A percentile compares a stretch with the other conserved stretches of the same genome.
Evolutionary conservation across 2,113 vertebrate species (phyloP).

Genomic region (Crotalus tigris): DNA sequence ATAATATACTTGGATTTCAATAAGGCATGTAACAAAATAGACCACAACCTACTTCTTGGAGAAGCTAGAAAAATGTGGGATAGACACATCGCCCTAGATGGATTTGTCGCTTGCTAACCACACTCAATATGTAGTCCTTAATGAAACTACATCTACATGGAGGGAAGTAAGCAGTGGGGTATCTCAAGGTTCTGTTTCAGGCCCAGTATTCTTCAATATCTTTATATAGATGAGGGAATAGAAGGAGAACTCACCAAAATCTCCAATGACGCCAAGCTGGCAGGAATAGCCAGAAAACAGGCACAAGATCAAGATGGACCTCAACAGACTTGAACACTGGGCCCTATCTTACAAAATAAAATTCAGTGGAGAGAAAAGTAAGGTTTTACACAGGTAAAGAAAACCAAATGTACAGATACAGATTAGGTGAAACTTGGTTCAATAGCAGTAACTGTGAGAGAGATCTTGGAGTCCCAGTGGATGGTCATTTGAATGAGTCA

Average conservation of each 20-base stretch:
- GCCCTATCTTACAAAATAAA: background rate
- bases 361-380: too few species aligned
- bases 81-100: background rate
- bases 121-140: background rate
- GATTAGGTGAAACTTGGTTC: too few species aligned
- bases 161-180: background rate
- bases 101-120: background rate
- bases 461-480: too few species aligned
- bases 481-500: too few species aligned
- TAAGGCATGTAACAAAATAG: background rate
- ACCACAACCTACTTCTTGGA: background rate
- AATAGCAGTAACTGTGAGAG: too few species aligned
- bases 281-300: background rate
- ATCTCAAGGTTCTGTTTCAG: background rate
- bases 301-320: background rate
- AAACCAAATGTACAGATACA: background rate
- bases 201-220: background rate
- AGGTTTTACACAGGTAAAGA: background rate
- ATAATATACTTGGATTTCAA: background rate
- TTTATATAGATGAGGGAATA: too few species aligned
- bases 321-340: background rate
- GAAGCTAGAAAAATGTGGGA: background rate
- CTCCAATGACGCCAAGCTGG: too few species aligned
- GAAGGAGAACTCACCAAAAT: too few species aligned
- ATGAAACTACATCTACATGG: background rate